Evolutionary conservation across 2,113 vertebrate species (phyloP).

Genomic region (Diphyllodes magnificus): DNA sequence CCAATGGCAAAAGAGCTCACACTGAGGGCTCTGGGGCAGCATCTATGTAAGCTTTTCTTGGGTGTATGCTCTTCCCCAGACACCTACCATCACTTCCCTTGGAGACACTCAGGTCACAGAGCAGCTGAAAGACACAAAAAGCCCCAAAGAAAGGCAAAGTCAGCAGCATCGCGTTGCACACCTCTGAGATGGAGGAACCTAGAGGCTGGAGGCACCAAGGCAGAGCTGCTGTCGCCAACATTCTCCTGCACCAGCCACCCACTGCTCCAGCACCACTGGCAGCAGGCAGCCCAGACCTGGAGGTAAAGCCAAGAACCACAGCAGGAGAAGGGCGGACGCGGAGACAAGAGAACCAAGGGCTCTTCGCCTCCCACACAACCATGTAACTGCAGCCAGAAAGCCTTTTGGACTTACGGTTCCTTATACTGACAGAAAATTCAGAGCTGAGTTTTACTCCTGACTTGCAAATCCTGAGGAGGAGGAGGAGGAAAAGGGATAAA

Average conservation of each 20-base stretch:
- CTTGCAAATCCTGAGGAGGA: constrained; percentile 28
- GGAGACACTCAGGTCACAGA: neutral
- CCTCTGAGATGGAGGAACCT: rapidly evolving
- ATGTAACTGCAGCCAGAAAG: neutral
- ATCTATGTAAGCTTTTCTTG: neutral
- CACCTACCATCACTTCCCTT: neutral
- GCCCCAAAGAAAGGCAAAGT: neutral
- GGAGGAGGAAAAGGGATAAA: neutral
- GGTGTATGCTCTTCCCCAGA: neutral
- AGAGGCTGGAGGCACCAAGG: neutral
- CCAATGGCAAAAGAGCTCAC: neutral
- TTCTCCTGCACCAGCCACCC: neutral
- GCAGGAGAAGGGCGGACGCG: neutral
- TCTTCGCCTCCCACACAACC: neutral
- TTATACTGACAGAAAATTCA: neutral
- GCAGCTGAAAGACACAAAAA: neutral
- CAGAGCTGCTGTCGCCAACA: neutral
- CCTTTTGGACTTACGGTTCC: neutral
- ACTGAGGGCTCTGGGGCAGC: neutral
- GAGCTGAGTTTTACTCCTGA: constrained; percentile 24
- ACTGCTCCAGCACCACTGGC: neutral
- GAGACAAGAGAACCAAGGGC: neutral
- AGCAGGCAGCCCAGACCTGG: neutral
- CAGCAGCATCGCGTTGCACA: neutral
- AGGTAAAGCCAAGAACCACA: neutral